Evolutionary conservation across 2,888 invertebrate species (phyloP), one percentile per base, ranked within the genome.

Genomic region (Melanophora roralis): DNA sequence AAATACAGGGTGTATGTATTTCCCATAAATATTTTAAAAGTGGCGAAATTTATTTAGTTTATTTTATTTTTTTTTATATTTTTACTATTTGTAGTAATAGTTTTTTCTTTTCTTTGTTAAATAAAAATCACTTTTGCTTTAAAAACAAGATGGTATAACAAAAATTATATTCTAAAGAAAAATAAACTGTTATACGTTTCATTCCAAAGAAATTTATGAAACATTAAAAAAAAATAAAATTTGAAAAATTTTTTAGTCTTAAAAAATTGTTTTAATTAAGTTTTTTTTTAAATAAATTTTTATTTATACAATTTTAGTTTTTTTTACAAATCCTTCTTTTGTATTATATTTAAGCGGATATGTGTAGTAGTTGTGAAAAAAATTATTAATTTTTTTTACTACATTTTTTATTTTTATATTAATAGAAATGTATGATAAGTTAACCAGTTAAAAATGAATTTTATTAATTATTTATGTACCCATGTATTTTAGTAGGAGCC

Each of bases 401-500:
- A 64, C 12, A 49, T 47, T 64, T 64, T 43, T 76, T 6, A n/a
- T 78, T 32, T 40, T 9, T 60, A 53, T 78, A 79, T 55, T 67
- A 62, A 57, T 51, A 36, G 59, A 36, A 69, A 60, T 49, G 47
- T 34, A 68, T 21, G 43, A 55, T 45, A 32, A 43, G 14, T 57
- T 45, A 36, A 51, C 2, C 34, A 19, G 83, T 77, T 59, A 85
- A 36, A 75, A 57, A 57, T 69, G 16, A 64, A 68, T 73, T 38
- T 67, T 79, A 73, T 76, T 79, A 84, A 86, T 86, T 84, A n/a
- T n/a, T n/a, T n/a, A 85, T 86, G 84, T 85, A 85, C 86, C 74
- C 82, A 78, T 82, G 78, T 82, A 87, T 88, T 88, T 84, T 89
- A 90, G 88, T 90, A 90, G 90, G 89, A 86, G 90, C 89, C 87